Evolutionary conservation across 2,797 vertebrate genomes (phyloP).

Genomic region (Hipposideros larvatus): DNA sequence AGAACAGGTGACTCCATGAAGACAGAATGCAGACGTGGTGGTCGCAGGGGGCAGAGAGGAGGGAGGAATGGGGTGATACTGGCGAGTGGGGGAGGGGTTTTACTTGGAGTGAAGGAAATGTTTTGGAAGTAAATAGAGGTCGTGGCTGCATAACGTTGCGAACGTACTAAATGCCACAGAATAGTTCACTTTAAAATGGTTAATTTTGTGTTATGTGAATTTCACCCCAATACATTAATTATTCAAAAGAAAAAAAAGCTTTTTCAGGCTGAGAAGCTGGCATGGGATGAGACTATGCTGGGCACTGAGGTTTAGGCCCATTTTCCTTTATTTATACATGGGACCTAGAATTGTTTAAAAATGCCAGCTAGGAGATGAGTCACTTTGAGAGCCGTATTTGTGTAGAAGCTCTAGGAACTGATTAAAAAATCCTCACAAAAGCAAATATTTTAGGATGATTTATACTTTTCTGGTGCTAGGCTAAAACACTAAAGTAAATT

Average conservation of each 20-base stretch:
- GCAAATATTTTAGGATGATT: background rate
- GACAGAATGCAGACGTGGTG: background rate
- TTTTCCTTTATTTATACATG: background rate
- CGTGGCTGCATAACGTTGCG: background rate
- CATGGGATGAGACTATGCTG: background rate
- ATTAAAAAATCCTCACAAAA: constrained; percentile 23
- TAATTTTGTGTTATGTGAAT: background rate
- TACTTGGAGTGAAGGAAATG: background rate
- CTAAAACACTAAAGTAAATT: background rate
- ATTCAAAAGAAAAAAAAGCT: background rate
- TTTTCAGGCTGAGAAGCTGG: background rate
- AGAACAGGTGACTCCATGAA: background rate
- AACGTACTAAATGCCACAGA: background rate
- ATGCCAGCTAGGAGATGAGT: background rate
- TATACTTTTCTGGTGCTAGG: background rate
- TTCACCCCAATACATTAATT: background rate
- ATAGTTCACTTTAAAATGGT: background rate
- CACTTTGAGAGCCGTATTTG: background rate
- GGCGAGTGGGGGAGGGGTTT: background rate
- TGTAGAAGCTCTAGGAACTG: background rate
- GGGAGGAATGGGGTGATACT: background rate
- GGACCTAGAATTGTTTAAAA: background rate
- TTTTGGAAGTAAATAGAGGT: background rate
- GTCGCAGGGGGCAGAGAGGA: background rate
- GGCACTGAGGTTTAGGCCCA: background rate